Evolutionary conservation across 2,888 invertebrate genomes (phyloP).

Genomic region (Gastracanthus pulcherrimus): DNA sequence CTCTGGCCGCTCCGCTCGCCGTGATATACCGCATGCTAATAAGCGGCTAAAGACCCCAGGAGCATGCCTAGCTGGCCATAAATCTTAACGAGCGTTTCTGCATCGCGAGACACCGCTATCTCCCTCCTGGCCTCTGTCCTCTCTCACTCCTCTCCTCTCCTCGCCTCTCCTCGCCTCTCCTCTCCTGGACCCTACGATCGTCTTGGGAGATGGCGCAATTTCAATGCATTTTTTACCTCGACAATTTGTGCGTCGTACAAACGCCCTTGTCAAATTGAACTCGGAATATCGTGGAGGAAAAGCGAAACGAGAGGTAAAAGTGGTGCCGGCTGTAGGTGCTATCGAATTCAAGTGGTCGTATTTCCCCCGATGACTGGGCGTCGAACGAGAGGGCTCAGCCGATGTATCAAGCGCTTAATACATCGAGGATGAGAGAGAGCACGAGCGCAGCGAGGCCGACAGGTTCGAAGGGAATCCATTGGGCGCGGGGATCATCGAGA

Average conservation of each 20-base stretch:
- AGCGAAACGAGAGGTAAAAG: no score
- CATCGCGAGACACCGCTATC: conserved; percentile 59
- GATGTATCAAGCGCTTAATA: conserved; percentile 47
- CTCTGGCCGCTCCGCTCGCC: conserved; percentile 65
- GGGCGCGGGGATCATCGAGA: conserved; percentile 42
- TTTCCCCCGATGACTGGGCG: conserved; percentile 34
- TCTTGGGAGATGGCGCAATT: conserved; percentile 65
- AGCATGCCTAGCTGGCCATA: conserved; percentile 72
- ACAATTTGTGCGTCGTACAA: not conserved
- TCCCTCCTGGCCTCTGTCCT: not conserved
- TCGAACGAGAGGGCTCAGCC: conserved; percentile 8
- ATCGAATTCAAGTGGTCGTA: conserved; percentile 28
- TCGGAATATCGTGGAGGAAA: no score
- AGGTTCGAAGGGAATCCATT: conserved; percentile 49
- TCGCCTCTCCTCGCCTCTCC: no score
- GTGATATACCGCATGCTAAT: conserved; percentile 78
- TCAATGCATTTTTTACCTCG: no score
- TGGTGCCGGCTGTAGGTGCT: not conserved
- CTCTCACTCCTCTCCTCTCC: no score
- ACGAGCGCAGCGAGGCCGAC: conserved; percentile 3
- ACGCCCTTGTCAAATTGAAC: no score
- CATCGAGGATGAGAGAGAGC: conserved; percentile 40
- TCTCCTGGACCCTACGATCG: conserved; percentile 58
- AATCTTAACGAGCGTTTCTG: conserved; percentile 74
- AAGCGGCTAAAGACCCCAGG: conserved; percentile 77